These are phyloP conservation scores for Agrochola circellaris DNA, from an alignment of 2,888 invertebrate genomes.

Conservation along the genomic window DNA sequence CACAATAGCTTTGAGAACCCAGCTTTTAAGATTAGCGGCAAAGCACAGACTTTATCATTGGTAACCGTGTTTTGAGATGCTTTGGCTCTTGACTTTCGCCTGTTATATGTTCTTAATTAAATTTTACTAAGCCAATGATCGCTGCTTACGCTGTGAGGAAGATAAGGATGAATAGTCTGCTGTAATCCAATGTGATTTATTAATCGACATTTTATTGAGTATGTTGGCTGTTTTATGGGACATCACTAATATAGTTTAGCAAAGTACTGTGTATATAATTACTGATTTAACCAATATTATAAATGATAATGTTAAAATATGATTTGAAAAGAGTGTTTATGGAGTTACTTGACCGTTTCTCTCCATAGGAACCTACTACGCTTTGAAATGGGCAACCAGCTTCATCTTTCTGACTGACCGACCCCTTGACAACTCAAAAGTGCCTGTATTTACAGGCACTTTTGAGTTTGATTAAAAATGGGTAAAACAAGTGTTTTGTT, in stretches of 20 bases:
- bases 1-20: slow-evolving; percentile 64
- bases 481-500: too few relatives aligned
- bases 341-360: not conserved
- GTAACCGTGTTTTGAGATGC: slow-evolving; percentile 60
- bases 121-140: slow-evolving; percentile 53
- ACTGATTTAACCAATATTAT: not conserved
- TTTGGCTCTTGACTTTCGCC: slow-evolving; percentile 47
- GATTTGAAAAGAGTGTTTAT: too few relatives aligned
- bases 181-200: slow-evolving; percentile 34
- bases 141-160: slow-evolving; percentile 42
- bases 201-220: slow-evolving; percentile 20
- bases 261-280: not conserved
- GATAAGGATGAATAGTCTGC: slow-evolving; percentile 41
- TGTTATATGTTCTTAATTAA: slow-evolving; percentile 58
- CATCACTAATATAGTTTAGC: not conserved
- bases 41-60: slow-evolving; percentile 65
- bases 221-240: slow-evolving; percentile 11
- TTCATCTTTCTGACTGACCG: too few relatives aligned
- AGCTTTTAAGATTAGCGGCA: slow-evolving; percentile 66
- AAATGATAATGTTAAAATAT: too few relatives aligned
- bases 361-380: not conserved
- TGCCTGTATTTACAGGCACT: too few relatives aligned
- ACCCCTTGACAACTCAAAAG: too few relatives aligned
- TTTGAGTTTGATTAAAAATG: too few relatives aligned
- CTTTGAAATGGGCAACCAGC: not conserved